Conservation (phyloP, 1,140 invertebrate species). For the Brachionus calyciflorus region DNA sequence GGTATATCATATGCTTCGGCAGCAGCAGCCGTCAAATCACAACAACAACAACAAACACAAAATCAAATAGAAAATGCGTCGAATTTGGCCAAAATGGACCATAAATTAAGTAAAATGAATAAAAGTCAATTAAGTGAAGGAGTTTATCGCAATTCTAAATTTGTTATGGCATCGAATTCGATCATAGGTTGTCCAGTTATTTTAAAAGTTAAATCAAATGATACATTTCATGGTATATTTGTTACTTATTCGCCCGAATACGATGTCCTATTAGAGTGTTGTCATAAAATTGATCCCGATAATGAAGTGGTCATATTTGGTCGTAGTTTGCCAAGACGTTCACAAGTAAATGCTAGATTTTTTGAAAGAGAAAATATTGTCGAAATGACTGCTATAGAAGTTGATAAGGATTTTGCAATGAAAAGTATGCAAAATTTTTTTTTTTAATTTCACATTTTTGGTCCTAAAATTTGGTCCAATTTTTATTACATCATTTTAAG, state of each 20-base stretch:
- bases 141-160: slow-evolving; percentile 24
- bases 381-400: slow-evolving; percentile 27
- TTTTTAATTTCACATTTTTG: too few species aligned
- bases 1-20: neutral
- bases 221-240: slow-evolving; percentile 47
- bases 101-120: slow-evolving; percentile 3
- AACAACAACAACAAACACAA: too few species aligned
- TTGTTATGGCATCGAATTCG: slow-evolving; percentile 17
- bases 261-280: slow-evolving; percentile 37
- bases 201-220: slow-evolving; percentile 38
- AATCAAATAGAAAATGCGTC: slow-evolving; percentile 16
- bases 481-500: too few species aligned
- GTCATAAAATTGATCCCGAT: slow-evolving; percentile 29
- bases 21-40: neutral
- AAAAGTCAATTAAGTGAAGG: slow-evolving; percentile 12
- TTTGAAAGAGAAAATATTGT: slow-evolving; percentile 43
- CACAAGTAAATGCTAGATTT: slow-evolving; percentile 18
- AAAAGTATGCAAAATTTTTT: slow-evolving; percentile 11
- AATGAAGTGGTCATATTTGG: slow-evolving; percentile 43
- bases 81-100: slow-evolving; percentile 36
- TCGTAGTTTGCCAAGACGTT: slow-evolving; percentile 18
- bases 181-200: slow-evolving; percentile 36
- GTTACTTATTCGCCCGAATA: slow-evolving; percentile 40
- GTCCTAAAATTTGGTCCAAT: too few species aligned
- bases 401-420: slow-evolving; percentile 38